phyloP scores from a whole-genome alignment of 2,113 vertebrate species.

The Diphyllodes magnificus region DNA sequence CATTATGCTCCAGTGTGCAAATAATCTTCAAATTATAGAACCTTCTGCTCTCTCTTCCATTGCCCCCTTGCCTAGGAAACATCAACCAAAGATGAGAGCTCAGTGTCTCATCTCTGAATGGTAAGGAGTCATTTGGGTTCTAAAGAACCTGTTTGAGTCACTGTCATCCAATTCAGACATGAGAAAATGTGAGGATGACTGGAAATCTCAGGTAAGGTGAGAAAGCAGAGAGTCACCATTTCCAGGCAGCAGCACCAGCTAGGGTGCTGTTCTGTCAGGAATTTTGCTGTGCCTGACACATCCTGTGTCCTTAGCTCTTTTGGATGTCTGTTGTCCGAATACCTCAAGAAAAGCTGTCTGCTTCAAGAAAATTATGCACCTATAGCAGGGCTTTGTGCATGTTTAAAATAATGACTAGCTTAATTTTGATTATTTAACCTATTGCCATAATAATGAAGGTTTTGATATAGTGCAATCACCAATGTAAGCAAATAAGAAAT shows the following conservation, averaged over 20 bases:
- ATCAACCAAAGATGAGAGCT: not conserved
- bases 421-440: not conserved
- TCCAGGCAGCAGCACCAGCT: not conserved
- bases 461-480: not conserved
- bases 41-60: not conserved
- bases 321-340: not conserved
- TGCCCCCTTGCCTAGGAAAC: not conserved
- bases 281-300: not conserved
- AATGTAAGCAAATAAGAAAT: not conserved
- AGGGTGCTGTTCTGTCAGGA: not conserved
- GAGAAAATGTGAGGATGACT: not conserved
- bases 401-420: not conserved
- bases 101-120: not conserved
- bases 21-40: not conserved
- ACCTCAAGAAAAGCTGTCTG: not conserved
- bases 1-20: slow-evolving; percentile 7
- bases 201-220: not conserved
- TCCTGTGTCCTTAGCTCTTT: not conserved
- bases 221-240: not conserved
- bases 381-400: not conserved
- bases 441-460: not conserved
- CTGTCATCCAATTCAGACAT: not conserved
- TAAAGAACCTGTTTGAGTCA: not conserved
- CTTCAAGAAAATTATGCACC: not conserved
- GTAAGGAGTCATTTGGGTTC: not conserved